Base-by-base conservation (phyloP, 2,888 invertebrate genomes). In the Romanomermis culicivorax region DNA sequence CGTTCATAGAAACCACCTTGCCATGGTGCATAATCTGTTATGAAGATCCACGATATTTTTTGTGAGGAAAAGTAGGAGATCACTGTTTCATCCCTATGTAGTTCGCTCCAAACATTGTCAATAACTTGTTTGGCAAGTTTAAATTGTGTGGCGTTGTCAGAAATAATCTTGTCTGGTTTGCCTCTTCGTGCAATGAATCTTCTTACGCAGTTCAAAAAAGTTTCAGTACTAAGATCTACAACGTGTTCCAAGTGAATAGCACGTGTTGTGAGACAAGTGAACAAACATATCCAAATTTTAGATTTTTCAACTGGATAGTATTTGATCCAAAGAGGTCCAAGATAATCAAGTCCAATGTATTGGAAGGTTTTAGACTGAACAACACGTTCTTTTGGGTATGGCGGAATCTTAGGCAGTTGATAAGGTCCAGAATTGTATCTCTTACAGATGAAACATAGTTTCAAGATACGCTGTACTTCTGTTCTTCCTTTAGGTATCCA, bases 1-100 rank as follows among this genome's bases (percentile, higher is more conserved):
- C 70, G 59, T 60, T 73, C 71, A 64, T 69, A 73, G 59, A 66
- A 69, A 45, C 72, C 71, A 51, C 71, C 71, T 69, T 68, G 68
- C 71, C 72, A 73, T 1, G 71, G 60, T 2, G 70, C 67, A 0
- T 63, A 59, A 2, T 69, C 69, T 2, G 69, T 66, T 52, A 67
- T 72, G 57, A 71, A 72, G n/a, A 58, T 58, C 64, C 65, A 65
- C 1, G 54, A n/a, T 36, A 64, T 64, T 24, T 50, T 51, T 29
- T 59, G 17, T 2, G 47, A 25, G 20, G 54, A 47, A 49, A n/a
- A 42, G 3, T 52, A 49, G 3, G 45, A 42, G 25, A 45, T 20
- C 20, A 61, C 36, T 4, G 14, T 29, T 17, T 4, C 23, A 17
- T 17, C 11, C 17, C 7, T 11, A 20, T 43, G 20, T 14, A n/a